Conservation (phyloP, 2,113 vertebrate species). For the Neomonachus schauinslandi region DNA sequence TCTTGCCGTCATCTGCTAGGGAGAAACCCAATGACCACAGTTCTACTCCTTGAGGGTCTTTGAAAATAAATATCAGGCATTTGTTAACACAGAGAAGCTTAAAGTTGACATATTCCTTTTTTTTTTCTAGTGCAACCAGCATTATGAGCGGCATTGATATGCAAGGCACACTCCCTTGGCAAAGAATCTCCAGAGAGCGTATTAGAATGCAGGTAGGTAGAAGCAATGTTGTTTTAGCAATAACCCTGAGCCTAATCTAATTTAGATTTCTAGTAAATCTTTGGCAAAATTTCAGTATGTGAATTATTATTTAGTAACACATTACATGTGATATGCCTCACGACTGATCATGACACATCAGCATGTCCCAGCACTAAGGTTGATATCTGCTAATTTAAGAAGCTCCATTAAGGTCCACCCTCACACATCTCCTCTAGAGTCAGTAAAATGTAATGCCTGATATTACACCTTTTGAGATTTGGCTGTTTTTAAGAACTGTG, state of each 20-base stretch:
- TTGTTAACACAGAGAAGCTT: not conserved
- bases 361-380: not conserved
- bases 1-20: not conserved
- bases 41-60: not conserved
- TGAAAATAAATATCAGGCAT: not conserved
- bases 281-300: conserved; percentile 9
- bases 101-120: not conserved
- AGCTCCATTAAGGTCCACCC: not conserved
- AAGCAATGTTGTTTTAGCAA: not conserved
- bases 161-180: not conserved
- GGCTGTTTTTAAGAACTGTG: not conserved
- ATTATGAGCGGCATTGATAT: not conserved
- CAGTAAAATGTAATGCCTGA: not conserved
- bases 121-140: not conserved
- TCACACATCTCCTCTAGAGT: not conserved
- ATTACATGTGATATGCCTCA: not conserved
- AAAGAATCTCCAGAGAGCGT: not conserved
- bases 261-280: conserved; percentile 25
- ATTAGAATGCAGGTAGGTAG: not conserved
- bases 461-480: not conserved
- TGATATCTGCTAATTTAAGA: not conserved
- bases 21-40: not conserved
- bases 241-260: not conserved
- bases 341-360: not conserved
- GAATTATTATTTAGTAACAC: not conserved